Base-by-base conservation (phyloP, 2,797 vertebrate species). In the Galaxias olidus region DNA sequence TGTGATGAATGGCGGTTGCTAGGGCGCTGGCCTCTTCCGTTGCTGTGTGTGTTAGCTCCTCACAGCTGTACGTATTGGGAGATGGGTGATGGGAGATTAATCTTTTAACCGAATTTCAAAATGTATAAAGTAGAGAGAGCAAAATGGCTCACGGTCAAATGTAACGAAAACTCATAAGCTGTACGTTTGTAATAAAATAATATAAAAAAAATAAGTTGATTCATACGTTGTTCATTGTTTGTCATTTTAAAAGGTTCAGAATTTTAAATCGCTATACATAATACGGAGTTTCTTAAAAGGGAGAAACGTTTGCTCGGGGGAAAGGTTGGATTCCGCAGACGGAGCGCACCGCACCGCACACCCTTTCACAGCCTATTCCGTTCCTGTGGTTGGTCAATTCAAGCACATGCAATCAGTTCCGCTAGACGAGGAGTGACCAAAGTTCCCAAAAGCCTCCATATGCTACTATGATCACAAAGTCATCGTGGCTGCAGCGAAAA, bases 171-270 rank as follows among this genome's bases (percentile, higher is more conserved):
- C 89, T 90, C 84, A 85, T 92, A 92, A 92, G 84, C 86, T 93
- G 93, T 93, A 93, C 90, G 91, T 93, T 94, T 93, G 89, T 92
- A 92, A 93, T 94, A 93, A 93, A 93, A 89, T 79, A 82, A 90
- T 84, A 90, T 84, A 85, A 89, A 89, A 91, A 88, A 71, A 71
- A 68, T 54, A 68, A 63, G 67, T 68, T 72, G 56, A 74, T n/a
- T n/a, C n/a, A n/a, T n/a, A n/a, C n/a, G n/a, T 81, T 80, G 78
- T 78, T 30, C 56, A 62, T n/a, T 45, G n/a, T 19, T 50, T 54
- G 4, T 70, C 72, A 9, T 63, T 56, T 67, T 4, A 63, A 3
- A 54, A 11, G 42, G 10, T 65, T 52, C 61, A 44, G 10, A n/a
- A n/a, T n/a, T n/a, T n/a, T n/a, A n/a, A n/a, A n/a, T n/a, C n/a